Evolutionary conservation across 2,797 vertebrate species (phyloP), one percentile per base, ranked within the genome.

Genomic region (Tachyglossus aculeatus): DNA sequence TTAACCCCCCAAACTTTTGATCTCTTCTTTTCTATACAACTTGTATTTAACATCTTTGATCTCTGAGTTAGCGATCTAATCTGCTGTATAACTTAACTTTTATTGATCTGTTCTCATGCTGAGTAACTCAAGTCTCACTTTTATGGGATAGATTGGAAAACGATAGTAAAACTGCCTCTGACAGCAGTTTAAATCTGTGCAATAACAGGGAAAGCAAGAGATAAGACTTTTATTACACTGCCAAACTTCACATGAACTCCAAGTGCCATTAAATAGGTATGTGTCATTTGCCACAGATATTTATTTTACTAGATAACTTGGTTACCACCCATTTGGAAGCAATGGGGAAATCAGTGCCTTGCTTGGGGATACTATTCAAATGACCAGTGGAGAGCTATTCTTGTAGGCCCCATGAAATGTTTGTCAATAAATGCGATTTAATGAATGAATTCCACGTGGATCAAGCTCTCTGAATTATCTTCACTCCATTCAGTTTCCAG

Each of bases 91-190:
- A 93, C 89, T 92, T 88, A 85, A 82, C 88, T 93, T 95, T 95
- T 93, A 96, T 96, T 95, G 95, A 96, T 96, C 94, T 95, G 90
- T 95, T 95, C 93, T 95, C 92, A 92, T 94, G 93, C 94, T 93
- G 91, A 94, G 94, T 92, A 95, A 96, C 95, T 94, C 91, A 94
- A 94, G 92, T 92, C 92, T 93, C 85, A 85, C 88, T 89, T 96
- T 96, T 94, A 94, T 95, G 92, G 90, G 90, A 89, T 82, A 86
- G 88, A 92, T 91, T 94, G 91, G 89, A 92, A 92, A 93, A 92
- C 94, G 93, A 95, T 94, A 94, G 91, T 94, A 94, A 94, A 93
- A 93, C 92, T 90, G 88, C 93, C 93, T 92, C 89, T 82, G 89
- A 94, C 90, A 76, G 90, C 87, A 89, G 90, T 93, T 93, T 91